A percentile compares a stretch with the other conserved stretches of the same genome.
These are phyloP conservation scores for Hyalella azteca DNA, from an alignment of 2,888 invertebrate genomes.

Conservation along the genomic window DNA sequence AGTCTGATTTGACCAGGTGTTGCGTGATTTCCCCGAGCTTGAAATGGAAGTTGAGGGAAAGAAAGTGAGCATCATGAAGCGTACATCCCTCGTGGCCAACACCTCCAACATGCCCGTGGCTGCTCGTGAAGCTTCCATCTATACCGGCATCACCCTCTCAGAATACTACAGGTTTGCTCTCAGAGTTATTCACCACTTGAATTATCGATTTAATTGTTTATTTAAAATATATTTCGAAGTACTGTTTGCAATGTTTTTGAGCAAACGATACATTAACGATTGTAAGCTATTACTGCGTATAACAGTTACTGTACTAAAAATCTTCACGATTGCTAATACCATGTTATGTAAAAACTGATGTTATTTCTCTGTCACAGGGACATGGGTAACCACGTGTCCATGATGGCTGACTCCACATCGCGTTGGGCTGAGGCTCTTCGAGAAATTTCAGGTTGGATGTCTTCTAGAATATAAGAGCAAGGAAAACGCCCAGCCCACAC, in stretches of 20 bases:
- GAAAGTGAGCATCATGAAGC: constrained; percentile 99
- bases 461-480: no score
- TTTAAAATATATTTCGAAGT: no score
- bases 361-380: constrained; percentile 60
- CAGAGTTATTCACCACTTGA: no score
- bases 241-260: no score
- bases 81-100: constrained; percentile 98
- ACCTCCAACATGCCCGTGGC: constrained; percentile 99
- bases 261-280: no score
- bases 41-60: constrained; percentile 94
- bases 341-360: no score
- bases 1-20: no score
- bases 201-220: no score
- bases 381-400: constrained; percentile 99
- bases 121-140: constrained; percentile 99
- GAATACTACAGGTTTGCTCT: constrained; percentile 83
- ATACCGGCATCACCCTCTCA: constrained; percentile 98
- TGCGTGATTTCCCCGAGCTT: constrained; percentile 98
- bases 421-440: constrained; percentile 99
- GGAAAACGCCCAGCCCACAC: no score
- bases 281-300: no score
- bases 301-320: no score
- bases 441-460: constrained; percentile 76
- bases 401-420: constrained; percentile 99
- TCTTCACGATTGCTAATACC: no score